Evolutionary conservation across 2,797 vertebrate species (phyloP), one percentile per base, ranked within the genome.

Genomic region (Lateolabrax maculatus): DNA sequence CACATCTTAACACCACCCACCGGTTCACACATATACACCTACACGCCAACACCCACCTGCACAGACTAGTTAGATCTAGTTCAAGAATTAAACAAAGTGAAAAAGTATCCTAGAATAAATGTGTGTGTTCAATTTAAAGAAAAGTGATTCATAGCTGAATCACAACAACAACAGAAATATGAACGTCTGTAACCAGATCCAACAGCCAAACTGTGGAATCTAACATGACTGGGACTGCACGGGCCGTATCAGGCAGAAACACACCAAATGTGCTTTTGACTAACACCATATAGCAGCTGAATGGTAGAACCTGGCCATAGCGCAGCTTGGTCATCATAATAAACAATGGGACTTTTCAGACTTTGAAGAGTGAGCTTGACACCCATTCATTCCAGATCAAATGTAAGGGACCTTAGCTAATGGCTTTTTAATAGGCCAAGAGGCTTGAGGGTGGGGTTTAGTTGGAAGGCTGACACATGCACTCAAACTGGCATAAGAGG

Each of bases 371-470:
- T 60, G 65, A 88, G 85, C 82, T 80, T 79, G 85, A 92, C 90
- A 89, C 87, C 83, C 84, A 82, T 87, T 93, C 83, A 86, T 74
- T 76, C 71, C 67, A 72, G 81, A 91, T 85, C 96, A 95, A 96
- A 96, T 95, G 94, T 91, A 70, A 85, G 75, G 64, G 90, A 93
- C 90, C 92, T 96, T 95, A 96, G 95, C 95, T 97, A 97, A 97
- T 97, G 96, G 96, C 91, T 95, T 97, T 96, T 96, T 96, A 97
- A 97, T 95, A 95, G 95, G 94, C 93, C 84, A n/a, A 80, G 94
- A 95, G 79, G 93, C 94, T 95, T 91, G 70, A 83, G 90, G 94
- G 93, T 93, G 94, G 95, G 94, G 94, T 91, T 91, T 71, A 41
- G 92, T 84, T 87, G 93, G 95, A 95, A 94, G 94, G 93, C 87